These are phyloP conservation scores for Euzetes globulus DNA, from an alignment of 2,888 invertebrate species.

Conservation along the genomic window DNA sequence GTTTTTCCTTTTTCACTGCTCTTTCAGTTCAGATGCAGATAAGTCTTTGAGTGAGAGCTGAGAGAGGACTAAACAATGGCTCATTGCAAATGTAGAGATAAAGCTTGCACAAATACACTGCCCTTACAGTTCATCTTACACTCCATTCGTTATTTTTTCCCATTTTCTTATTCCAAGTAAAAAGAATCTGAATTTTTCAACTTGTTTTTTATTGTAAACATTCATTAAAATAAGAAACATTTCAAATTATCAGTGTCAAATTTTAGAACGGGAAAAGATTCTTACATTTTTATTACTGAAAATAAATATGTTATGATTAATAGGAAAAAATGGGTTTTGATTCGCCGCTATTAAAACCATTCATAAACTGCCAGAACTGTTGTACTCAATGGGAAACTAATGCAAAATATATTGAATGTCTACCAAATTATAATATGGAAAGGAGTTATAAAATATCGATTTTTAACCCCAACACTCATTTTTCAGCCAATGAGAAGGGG, in stretches of 20 bases:
- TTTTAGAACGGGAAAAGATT: too few relatives aligned
- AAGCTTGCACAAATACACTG: too few relatives aligned
- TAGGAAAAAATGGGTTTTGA: neutral
- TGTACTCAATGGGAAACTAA: neutral
- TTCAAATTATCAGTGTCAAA: too few relatives aligned
- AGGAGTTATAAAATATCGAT: slow-evolving; percentile 29
- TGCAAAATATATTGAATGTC: neutral
- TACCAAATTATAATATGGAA: slow-evolving; percentile 2
- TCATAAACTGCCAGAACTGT: neutral
- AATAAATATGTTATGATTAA: neutral
- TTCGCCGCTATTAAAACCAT: neutral
- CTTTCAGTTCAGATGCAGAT: neutral
- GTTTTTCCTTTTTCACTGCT: neutral
- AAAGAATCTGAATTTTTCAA: too few relatives aligned
- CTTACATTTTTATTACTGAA: too few relatives aligned
- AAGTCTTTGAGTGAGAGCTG: neutral
- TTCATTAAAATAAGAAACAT: too few relatives aligned
- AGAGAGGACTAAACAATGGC: too few relatives aligned
- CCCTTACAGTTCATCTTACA: too few relatives aligned
- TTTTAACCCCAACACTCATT: slow-evolving; percentile 20
- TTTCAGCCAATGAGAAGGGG: neutral
- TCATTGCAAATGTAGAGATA: too few relatives aligned
- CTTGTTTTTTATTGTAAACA: too few relatives aligned
- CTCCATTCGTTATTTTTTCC: too few relatives aligned
- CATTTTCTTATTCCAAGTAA: too few relatives aligned